These are phyloP conservation scores for Mugil cephalus DNA, from an alignment of 2,113 vertebrate genomes.

Conservation along the genomic window DNA sequence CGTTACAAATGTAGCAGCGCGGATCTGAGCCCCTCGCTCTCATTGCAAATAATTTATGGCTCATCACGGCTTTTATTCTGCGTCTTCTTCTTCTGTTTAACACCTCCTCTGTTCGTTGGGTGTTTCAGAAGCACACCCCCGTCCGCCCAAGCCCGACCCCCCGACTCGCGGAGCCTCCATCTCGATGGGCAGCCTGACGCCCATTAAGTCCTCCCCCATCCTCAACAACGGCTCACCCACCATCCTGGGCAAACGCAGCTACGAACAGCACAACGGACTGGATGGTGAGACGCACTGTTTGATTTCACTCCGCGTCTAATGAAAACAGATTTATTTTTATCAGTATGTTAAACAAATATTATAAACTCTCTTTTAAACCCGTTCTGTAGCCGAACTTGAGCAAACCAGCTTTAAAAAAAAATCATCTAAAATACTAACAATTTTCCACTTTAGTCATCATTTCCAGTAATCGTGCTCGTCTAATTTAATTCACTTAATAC, in stretches of 20 bases:
- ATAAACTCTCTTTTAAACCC: background rate
- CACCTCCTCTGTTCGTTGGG: background rate
- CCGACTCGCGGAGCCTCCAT: constrained; percentile 85
- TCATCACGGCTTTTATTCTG: too few species aligned
- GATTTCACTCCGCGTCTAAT: too few species aligned
- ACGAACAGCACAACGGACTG: constrained; percentile 96
- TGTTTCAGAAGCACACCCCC: constrained; percentile 92
- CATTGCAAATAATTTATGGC: background rate
- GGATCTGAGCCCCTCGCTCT: background rate
- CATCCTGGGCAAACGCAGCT: constrained; percentile 96
- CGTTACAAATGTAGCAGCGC: too few species aligned
- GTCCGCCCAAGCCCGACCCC: constrained; percentile 89
- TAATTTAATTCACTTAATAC: background rate
- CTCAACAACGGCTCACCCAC: constrained; percentile 98
- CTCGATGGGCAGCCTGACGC: constrained; percentile 89
- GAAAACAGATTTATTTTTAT: too few species aligned
- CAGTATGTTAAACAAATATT: too few species aligned
- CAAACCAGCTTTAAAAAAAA: background rate
- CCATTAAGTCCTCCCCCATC: constrained; percentile 91
- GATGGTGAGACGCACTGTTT: constrained; percentile 91
- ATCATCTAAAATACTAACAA: too few species aligned
- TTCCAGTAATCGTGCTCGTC: background rate
- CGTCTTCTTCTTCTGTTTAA: background rate
- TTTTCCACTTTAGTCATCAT: too few species aligned
- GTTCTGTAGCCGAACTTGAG: background rate